Evolutionary conservation across 2,888 invertebrate species (phyloP).

Genomic region (Pandemis corylana): DNA sequence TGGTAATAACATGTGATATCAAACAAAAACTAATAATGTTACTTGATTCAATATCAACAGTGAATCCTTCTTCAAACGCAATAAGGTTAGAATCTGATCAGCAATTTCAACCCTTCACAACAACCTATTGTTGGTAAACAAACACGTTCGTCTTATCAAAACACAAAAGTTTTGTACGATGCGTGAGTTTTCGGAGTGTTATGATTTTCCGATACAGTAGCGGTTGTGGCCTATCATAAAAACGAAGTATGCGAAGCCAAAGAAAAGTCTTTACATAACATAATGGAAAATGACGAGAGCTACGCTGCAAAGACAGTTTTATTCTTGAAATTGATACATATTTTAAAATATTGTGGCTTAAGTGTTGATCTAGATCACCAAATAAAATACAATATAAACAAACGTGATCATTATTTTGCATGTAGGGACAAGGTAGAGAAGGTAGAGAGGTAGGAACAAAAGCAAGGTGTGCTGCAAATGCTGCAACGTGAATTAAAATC

Average conservation of each 20-base stretch:
- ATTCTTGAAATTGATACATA: too few relatives aligned
- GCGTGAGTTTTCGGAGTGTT: conserved; percentile 13
- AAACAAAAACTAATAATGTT: conserved; percentile 12
- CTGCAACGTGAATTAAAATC: not conserved
- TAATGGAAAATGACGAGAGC: not conserved
- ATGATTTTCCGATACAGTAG: conserved; percentile 24
- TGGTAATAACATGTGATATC: conserved; percentile 7
- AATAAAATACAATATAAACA: not conserved
- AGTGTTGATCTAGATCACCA: not conserved
- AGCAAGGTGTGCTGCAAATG: not conserved
- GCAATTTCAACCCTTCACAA: conserved; percentile 18
- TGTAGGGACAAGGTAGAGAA: not conserved
- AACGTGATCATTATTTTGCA: not conserved
- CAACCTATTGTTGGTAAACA: conserved; percentile 37
- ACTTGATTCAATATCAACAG: not conserved
- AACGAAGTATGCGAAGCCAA: not conserved
- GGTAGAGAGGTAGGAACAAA: not conserved
- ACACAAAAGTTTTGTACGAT: conserved; percentile 25
- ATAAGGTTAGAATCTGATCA: not conserved
- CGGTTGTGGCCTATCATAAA: conserved; percentile 14
- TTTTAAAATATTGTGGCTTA: not conserved
- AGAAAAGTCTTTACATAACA: not conserved
- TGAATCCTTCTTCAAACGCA: not conserved
- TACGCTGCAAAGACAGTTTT: too few relatives aligned
- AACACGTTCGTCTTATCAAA: conserved; percentile 33